Evolutionary conservation across 2,113 vertebrate genomes (phyloP), one percentile per base, ranked within the genome.

Genomic region (Pogona vitticeps): DNA sequence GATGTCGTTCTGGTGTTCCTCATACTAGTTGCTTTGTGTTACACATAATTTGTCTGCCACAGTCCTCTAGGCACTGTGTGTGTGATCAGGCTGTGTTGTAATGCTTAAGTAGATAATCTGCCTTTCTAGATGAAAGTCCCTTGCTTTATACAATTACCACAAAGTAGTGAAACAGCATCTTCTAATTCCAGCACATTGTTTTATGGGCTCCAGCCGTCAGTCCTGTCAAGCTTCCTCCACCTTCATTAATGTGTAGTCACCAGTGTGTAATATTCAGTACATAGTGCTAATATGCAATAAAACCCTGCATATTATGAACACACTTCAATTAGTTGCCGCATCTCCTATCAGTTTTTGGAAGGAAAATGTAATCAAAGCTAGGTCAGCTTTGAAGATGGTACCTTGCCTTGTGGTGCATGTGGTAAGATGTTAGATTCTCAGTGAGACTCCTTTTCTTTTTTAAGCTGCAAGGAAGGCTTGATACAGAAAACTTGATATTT

Each of bases 341-440:
- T 58, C 68, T 86, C 26, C 77, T 89, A 76, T 86, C 76, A 13
- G 80, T n/a, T 78, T 46, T 77, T 91, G 1, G 1, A 36, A 61
- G 52, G 76, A 59, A 68, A 23, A 88, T 36, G 31, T 79, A 89
- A 88, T 73, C 71, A 91, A 81, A 58, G 80, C 79, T 83, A 20
- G 86, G 52, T 80, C 40, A 72, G 36, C 75, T 70, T 86, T 87
- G 58, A 1, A 0, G 91, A 91, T 91, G 86, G 90, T 52, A 21
- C 83, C 92, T 95, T 83, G 76, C 71, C n/a, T 8, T 65, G 18
- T 82, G 80, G 78, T 31, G 88, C 88, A 83, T 40, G 58, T 85
- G 58, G 80, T 87, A 88, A 90, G 87, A 58, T 21, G 17, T 86
- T 46, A 26, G 28, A 10, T 87, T 2, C 42, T 88, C 67, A 63